Percentiles rank a stretch among this genome's conserved stretches.
Evolutionary conservation across 2,888 invertebrate species (phyloP).

Genomic region (Saturnia japonica): DNA sequence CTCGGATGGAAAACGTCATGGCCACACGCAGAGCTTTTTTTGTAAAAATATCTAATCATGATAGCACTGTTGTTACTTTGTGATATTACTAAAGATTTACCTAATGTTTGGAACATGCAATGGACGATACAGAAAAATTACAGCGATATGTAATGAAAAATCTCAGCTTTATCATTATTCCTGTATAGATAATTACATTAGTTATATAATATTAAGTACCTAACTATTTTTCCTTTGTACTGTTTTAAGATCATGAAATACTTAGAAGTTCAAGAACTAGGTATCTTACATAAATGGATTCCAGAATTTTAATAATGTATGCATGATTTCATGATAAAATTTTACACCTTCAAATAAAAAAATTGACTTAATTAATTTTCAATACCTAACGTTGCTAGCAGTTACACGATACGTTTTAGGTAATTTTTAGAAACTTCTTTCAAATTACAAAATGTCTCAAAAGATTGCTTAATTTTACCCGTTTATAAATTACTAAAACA

Average conservation of each 20-base stretch:
- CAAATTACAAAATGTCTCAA: no score
- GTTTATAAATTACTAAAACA: no score
- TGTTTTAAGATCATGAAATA: not conserved
- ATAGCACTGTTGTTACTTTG: slow-evolving; percentile 23
- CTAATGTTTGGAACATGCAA: slow-evolving; percentile 33
- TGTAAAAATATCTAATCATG: slow-evolving; percentile 16
- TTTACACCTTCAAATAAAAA: no score
- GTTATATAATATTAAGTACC: not conserved
- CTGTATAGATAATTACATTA: not conserved
- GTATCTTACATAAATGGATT: no score
- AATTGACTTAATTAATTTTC: not conserved
- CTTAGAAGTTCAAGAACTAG: no score
- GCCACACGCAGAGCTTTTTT: slow-evolving; percentile 27
- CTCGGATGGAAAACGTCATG: slow-evolving; percentile 28
- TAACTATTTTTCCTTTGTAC: not conserved
- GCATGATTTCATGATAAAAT: no score
- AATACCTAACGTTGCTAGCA: no score
- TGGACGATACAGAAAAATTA: slow-evolving; percentile 25
- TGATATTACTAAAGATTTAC: no score
- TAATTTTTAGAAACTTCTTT: no score
- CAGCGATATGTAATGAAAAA: not conserved
- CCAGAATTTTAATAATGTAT: no score
- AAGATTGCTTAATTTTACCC: no score
- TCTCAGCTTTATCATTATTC: slow-evolving; percentile 23
- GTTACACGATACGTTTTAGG: no score